Evolutionary conservation across 2,797 vertebrate genomes (phyloP), one percentile per base, ranked within the genome.

Genomic region (Enteromius paludinosus): DNA sequence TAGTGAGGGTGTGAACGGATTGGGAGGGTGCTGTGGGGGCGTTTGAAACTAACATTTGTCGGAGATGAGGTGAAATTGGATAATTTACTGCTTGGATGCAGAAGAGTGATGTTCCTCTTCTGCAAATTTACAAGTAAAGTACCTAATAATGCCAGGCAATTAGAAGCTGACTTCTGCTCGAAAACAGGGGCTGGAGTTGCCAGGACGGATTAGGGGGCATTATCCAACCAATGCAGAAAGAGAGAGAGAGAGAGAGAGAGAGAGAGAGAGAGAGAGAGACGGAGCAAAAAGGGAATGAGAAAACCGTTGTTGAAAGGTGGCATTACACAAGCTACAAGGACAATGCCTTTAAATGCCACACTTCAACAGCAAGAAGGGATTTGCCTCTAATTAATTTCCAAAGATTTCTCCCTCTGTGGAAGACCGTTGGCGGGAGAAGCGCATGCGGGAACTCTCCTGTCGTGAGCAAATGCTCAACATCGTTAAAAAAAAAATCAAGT

Each of bases 21-120:
- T 43, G 75, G 43, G 78, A 38, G 81, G 38, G 73, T 38, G 84
- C 59, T 9, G 56, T 47, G 66, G 56, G 82, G 18, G 72, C 10
- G 79, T 65, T 70, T 35, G 78, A 79, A 66, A 78, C 54, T 86
- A 87, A 89, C 88, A 87, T 90, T 93, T 91, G 89, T 91, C 88
- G 88, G 91, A 94, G 93, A 93, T 93, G 92, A 94, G 91, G 92
- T 90, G 93, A 88, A 95, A 95, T 93, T 92, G 91, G 93, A 93
- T 95, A 87, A 95, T 96, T 95, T 95, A 93, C 93, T 94, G 94
- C 93, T 94, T 95, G 93, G 94, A 92, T 95, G 92, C 92, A 92
- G 92, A 92, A 93, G 92, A 94, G 91, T 89, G 90, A 92, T 93
- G 92, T 92, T 92, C 91, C 90, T 93, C 90, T 91, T 92, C 92